Evolutionary conservation across 2,888 invertebrate species (phyloP).

Genomic region (Leptinotarsa haldemani): DNA sequence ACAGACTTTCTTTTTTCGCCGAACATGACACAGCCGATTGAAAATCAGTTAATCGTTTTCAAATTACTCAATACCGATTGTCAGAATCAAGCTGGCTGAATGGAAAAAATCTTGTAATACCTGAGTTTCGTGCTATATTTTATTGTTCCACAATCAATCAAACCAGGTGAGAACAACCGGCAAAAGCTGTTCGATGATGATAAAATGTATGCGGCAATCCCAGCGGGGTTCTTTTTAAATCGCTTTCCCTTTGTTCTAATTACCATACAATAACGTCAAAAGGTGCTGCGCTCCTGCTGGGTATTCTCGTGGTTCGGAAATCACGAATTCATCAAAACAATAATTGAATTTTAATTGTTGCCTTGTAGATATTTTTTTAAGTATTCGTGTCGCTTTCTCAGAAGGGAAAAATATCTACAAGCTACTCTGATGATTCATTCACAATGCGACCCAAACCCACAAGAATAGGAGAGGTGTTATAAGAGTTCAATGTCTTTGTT

Average conservation of each 20-base stretch:
- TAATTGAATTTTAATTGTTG: slow-evolving; percentile 21
- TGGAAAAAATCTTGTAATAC: slow-evolving; percentile 14
- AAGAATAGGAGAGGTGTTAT: too few species aligned
- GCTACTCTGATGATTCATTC: background rate
- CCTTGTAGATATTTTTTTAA: background rate
- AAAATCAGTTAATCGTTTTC: slow-evolving; percentile 16
- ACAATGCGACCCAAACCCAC: background rate
- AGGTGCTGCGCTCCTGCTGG: slow-evolving; percentile 59
- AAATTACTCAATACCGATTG: slow-evolving; percentile 10
- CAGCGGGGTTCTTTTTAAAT: slow-evolving; percentile 51
- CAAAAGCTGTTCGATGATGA: slow-evolving; percentile 42
- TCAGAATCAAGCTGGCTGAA: slow-evolving; percentile 11
- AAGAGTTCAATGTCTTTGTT: too few species aligned
- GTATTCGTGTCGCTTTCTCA: background rate
- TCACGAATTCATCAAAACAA: slow-evolving; percentile 45
- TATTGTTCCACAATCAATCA: slow-evolving; percentile 36
- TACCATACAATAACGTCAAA: slow-evolving; percentile 61
- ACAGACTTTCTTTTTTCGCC: slow-evolving; percentile 9
- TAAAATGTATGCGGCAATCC: slow-evolving; percentile 40
- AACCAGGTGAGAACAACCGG: slow-evolving; percentile 55
- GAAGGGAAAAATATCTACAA: background rate
- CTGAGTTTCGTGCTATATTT: slow-evolving; percentile 7
- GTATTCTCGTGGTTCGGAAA: slow-evolving; percentile 53
- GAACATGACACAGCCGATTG: slow-evolving; percentile 19
- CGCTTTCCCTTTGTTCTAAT: slow-evolving; percentile 61